Base-by-base conservation (phyloP, 2,888 invertebrate genomes). In the Drosophila austrosaltans region DNA sequence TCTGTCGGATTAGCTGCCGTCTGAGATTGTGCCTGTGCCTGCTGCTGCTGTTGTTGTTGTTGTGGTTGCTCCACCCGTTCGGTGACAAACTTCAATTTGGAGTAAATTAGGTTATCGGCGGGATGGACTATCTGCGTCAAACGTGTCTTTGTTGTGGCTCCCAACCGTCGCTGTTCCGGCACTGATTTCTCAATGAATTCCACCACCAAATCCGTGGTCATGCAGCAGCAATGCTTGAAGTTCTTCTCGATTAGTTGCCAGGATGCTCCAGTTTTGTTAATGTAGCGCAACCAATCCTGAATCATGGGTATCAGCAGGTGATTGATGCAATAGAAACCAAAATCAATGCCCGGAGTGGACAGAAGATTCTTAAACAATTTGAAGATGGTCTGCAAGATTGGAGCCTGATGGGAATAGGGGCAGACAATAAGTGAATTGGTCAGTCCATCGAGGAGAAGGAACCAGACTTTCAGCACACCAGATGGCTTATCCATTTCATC, bases 141-240 rank as follows among this genome's bases (percentile, higher is more conserved):
- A 1, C 90, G 84, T 2, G 91, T 87, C 71, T 91, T 89, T 4
- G 84, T 81, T 7, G 69, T 65, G 6, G 79, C 80, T 0, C 81
- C 81, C 30, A 90, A 69, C 4, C 87, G 85, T 1, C 88, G 83
- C 30, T 81, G 79, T 32, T 88, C 91, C 6, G 88, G 84, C 62
- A 94, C 93, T 42, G 97, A 94, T 83, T 96, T 95, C 78, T 95
- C 95, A 40, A 98, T 93, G 82, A 97, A 97, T 85, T 97, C 96
- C 0, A 98, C 98, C 40, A 98, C 95, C 36, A 98, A 93, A 89
- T 98, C 98, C 0, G 98, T 97, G 10, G 97, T 96, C 92, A 98
- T 95, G 7, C 98, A 98, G 89, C 97, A 97, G 90, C 97, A 98
- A 90, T 98, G 98, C 90, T 98, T 98, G 89, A 98, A 98, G 92